These are phyloP conservation scores for Agrotis puta DNA, from an alignment of 2,888 invertebrate species.

Conservation along the genomic window DNA sequence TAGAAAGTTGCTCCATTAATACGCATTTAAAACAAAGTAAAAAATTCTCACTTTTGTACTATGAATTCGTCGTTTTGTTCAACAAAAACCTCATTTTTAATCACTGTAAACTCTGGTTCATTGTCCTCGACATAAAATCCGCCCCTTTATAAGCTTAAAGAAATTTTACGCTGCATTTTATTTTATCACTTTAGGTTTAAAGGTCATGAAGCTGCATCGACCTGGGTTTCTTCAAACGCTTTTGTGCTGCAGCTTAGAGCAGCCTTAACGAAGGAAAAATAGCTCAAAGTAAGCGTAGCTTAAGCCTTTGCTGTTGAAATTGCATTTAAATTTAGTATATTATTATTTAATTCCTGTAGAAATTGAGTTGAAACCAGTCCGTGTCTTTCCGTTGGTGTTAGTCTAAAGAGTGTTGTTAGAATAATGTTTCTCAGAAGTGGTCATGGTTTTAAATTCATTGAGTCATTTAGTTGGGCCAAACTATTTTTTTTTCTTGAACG, in stretches of 20 bases:
- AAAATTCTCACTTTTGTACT: neutral
- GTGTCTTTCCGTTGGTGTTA: conserved; percentile 9
- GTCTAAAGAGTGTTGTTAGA: conserved; percentile 24
- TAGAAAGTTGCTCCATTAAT: conserved; percentile 1
- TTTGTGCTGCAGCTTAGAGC: conserved; percentile 31
- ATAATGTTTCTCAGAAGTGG: conserved; percentile 18
- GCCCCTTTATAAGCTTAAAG: conserved; percentile 13
- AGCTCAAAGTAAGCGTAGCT: conserved; percentile 45
- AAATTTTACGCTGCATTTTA: conserved; percentile 43
- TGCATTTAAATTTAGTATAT: conserved; percentile 35
- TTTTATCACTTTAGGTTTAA: conserved; percentile 35
- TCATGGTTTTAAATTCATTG: conserved; percentile 29
- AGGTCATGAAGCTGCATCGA: conserved; percentile 36
- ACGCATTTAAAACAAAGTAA: neutral
- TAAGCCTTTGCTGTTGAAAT: conserved; percentile 39
- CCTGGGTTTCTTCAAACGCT: conserved; percentile 13
- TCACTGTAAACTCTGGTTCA: neutral
- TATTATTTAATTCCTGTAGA: conserved; percentile 34
- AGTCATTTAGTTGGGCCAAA: conserved; percentile 3
- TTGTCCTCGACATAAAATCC: conserved; percentile 15
- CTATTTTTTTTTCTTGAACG: neutral
- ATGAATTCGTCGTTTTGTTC: neutral
- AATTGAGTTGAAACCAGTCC: conserved; percentile 31
- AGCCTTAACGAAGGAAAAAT: conserved; percentile 53
- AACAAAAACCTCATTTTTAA: conserved; percentile 12